Conservation (phyloP, 2,113 vertebrate genomes). For the Ciconia stormi region DNA sequence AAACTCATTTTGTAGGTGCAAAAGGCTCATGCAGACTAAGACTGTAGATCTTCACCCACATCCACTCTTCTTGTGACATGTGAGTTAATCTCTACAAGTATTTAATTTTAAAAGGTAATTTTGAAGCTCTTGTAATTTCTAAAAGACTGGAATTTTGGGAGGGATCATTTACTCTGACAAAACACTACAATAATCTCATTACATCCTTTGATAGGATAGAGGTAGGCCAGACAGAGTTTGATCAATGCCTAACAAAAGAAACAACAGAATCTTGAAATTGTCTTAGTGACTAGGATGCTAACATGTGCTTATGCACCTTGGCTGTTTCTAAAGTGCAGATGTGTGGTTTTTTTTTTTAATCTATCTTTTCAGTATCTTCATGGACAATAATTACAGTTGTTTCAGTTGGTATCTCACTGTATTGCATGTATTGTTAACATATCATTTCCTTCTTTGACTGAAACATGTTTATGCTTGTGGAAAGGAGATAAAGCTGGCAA, state of each 20-base stretch:
- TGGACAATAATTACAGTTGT: neutral
- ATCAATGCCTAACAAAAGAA: neutral
- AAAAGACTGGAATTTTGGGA: neutral
- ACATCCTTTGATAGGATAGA: neutral
- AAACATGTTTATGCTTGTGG: neutral
- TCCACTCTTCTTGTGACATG: conserved; percentile 27
- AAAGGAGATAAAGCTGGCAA: neutral
- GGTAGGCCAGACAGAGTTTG: neutral
- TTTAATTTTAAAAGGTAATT: neutral
- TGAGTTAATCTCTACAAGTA: conserved; percentile 32
- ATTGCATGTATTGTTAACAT: neutral
- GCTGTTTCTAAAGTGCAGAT: neutral
- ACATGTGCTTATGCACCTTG: neutral
- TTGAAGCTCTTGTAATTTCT: neutral
- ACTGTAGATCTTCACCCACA: neutral
- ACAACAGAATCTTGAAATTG: neutral
- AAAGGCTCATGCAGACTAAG: neutral
- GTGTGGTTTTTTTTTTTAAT: neutral
- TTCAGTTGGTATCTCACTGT: neutral
- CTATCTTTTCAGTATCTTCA: neutral
- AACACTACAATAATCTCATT: neutral
- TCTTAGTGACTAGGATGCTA: neutral
- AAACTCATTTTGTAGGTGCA: neutral
- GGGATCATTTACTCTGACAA: neutral
- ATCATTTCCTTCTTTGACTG: neutral